Base-by-base conservation (phyloP, 2,113 vertebrate genomes). In the Nibea albiflora region DNA sequence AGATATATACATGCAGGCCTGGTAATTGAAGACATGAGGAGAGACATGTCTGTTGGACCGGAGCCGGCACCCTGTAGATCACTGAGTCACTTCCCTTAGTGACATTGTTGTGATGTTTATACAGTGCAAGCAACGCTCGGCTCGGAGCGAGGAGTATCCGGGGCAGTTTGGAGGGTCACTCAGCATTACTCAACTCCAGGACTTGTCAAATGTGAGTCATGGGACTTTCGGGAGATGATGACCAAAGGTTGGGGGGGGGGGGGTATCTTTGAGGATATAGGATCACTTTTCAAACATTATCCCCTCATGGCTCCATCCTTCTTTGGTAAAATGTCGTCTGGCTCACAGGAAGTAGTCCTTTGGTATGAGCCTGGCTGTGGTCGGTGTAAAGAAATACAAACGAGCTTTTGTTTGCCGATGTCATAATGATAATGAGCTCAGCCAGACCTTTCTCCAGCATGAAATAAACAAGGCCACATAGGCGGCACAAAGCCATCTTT, bases 71-170 rank as follows among this genome's bases (percentile, higher is more conserved):
- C 74, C 84, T 57, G 15, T 11, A 19, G 63, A 52, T 49, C 63
- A 52, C 77, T 93, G 89, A 93, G n/a, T 92, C 93, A 92, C 89
- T 92, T 90, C 90, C 90, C 77, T 69, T 85, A 78, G 85, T 76
- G 70, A 90, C 86, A 4, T 39, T 86, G 78, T 88, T 89, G 47
- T 88, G 60, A 44, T 73, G 75, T 80, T 80, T 69, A 66, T 56
- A 69, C 78, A 80, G 9, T 9, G n/a, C 17, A 65, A 81, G 57
- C 42, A 4, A 26, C 0, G 47, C 47, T 28, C 1, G 22, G 47
- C 22, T n/a, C 4, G 31, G 5, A 44, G 52, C 20, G 17, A 24
- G 70, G 66, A 81, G 76, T 56, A 74, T 79, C 79, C 24, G 35
- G 35, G 80, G 44, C 61, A 50, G 39, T 17, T 12, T 16, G 54